A percentile compares a stretch with the other conserved stretches of the same genome.
phyloP scores from a whole-genome alignment of 2,888 invertebrate species.

The Nemotelus pantherinus region DNA sequence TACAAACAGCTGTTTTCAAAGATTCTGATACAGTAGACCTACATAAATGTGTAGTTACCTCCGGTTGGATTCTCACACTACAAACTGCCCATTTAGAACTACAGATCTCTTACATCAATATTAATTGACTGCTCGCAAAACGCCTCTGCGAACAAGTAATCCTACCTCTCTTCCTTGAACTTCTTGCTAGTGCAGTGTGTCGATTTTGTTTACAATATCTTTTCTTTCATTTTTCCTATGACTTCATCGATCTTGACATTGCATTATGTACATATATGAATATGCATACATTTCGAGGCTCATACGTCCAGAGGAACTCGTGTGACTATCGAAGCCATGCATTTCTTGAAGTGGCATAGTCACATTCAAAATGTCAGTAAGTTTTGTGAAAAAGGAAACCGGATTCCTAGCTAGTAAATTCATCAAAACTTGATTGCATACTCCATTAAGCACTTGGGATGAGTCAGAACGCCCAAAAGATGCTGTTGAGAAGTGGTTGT shows the following conservation, averaged over 20 bases:
- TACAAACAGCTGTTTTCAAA: no score
- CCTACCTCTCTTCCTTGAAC: conserved; percentile 19
- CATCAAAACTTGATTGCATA: not conserved
- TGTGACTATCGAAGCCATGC: no score
- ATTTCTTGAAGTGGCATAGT: not conserved
- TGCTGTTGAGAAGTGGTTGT: not conserved
- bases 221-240: conserved; percentile 3
- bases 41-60: no score
- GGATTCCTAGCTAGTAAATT: not conserved
- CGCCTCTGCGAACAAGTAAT: not conserved
- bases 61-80: no score
- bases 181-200: not conserved
- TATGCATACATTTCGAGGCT: not conserved
- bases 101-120: no score
- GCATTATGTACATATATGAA: not conserved
- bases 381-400: conserved; percentile 7
- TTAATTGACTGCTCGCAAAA: not conserved
- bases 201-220: conserved; percentile 14
- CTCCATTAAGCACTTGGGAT: conserved; percentile 17
- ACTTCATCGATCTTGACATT: conserved; percentile 32
- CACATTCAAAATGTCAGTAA: conserved; percentile 29
- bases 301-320: no score
- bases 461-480: conserved; percentile 17
- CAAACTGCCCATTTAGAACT: no score
- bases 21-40: no score